Evolutionary conservation across 2,888 invertebrate genomes (phyloP).

Genomic region (Ennomos fuscantarius): DNA sequence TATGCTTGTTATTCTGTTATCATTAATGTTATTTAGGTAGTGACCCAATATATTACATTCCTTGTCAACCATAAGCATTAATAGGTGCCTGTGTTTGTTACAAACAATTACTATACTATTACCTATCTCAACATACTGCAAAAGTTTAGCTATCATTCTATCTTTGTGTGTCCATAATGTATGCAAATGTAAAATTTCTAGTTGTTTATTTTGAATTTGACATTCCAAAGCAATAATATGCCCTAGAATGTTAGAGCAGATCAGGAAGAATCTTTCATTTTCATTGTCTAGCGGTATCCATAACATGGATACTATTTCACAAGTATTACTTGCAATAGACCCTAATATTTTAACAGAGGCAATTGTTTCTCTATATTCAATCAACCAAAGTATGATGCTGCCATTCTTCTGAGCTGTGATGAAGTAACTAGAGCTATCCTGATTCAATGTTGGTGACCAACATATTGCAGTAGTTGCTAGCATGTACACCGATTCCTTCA

Average conservation of each 20-base stretch:
- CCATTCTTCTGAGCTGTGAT: conserved; percentile 70
- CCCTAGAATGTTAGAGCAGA: conserved; percentile 60
- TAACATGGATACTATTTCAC: conserved; percentile 55
- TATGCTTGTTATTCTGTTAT: conserved; percentile 63
- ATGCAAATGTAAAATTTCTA: conserved; percentile 43
- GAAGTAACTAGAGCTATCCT: conserved; percentile 58
- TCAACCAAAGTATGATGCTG: conserved; percentile 61
- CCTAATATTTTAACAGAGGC: conserved; percentile 45
- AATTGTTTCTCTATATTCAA: conserved; percentile 39
- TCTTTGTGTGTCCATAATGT: conserved; percentile 66
- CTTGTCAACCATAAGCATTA: conserved; percentile 56
- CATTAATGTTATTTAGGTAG: conserved; percentile 63
- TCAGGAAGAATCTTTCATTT: conserved; percentile 47
- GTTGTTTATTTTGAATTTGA: conserved; percentile 40
- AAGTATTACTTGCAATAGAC: conserved; percentile 42
- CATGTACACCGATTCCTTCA: conserved; percentile 54
- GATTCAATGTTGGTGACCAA: conserved; percentile 57
- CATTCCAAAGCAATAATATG: conserved; percentile 56
- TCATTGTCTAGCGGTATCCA: conserved; percentile 56
- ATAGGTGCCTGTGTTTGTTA: conserved; percentile 70
- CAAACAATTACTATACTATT: conserved; percentile 58
- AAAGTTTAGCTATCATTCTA: conserved; percentile 57
- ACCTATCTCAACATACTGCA: conserved; percentile 47
- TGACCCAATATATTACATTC: conserved; percentile 55
- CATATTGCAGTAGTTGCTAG: conserved; percentile 62